Evolutionary conservation across 2,797 vertebrate genomes (phyloP).

Genomic region (Bradypodion pumilum): DNA sequence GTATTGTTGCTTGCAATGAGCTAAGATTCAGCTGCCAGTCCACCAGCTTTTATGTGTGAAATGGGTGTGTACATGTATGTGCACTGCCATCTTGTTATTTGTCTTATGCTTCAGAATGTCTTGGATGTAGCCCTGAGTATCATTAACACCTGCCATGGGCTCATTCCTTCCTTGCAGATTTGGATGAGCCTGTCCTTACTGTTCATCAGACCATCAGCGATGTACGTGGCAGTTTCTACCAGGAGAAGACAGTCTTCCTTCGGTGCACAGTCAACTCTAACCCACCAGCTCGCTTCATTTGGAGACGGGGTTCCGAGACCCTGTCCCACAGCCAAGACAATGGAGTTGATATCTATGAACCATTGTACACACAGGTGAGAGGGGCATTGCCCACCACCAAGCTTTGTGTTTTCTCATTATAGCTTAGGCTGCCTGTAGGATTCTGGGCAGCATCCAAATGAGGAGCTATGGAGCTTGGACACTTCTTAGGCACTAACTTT

Average conservation of each 20-base stretch:
- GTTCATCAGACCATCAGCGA: slow-evolving; percentile 97
- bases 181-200: slow-evolving; percentile 91
- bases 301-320: slow-evolving; percentile 86
- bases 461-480: not conserved
- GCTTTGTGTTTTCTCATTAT: not conserved
- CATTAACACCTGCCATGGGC: slow-evolving; percentile 47
- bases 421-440: not conserved
- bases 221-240: slow-evolving; percentile 95
- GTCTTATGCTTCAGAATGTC: not conserved
- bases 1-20: not conserved
- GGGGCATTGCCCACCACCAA: not conserved
- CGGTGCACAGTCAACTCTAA: slow-evolving; percentile 98
- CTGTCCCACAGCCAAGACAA: slow-evolving; percentile 97
- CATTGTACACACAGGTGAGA: slow-evolving; percentile 94
- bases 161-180: slow-evolving; percentile 78
- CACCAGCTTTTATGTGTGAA: not conserved
- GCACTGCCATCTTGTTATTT: not conserved
- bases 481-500: not conserved
- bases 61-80: no score
- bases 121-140: not conserved
- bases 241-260: slow-evolving; percentile 97
- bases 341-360: slow-evolving; percentile 97
- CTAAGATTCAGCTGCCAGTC: not conserved
- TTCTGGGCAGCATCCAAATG: not conserved
- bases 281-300: slow-evolving; percentile 96